Evolutionary conservation across 2,888 invertebrate genomes (phyloP).

Genomic region (Tetragonula carbonaria): DNA sequence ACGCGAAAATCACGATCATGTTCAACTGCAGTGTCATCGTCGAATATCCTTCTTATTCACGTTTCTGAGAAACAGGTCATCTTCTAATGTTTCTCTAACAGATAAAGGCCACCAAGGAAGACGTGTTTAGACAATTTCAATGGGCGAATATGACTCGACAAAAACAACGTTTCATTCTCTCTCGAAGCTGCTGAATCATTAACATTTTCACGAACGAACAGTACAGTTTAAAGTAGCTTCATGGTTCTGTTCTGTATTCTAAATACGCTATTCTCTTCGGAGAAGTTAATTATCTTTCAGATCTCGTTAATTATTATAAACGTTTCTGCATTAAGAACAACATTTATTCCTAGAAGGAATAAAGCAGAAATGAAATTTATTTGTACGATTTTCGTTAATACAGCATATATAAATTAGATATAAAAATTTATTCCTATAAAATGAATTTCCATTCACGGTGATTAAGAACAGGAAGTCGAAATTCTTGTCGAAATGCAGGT

Average conservation of each 20-base stretch:
- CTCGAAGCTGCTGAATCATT: not conserved
- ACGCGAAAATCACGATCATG: constrained; percentile 3
- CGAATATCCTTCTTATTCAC: not conserved
- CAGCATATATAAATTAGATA: not conserved
- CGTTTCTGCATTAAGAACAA: not conserved
- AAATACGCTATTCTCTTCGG: not conserved
- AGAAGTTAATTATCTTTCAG: not conserved
- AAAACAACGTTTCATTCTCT: constrained; percentile 1
- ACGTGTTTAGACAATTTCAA: not conserved
- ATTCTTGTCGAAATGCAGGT: too few species aligned
- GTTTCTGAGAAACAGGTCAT: constrained; percentile 1
- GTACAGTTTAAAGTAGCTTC: not conserved
- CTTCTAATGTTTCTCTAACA: not conserved
- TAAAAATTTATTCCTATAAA: not conserved
- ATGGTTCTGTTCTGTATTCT: not conserved
- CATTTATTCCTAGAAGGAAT: not conserved
- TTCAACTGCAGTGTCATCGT: not conserved
- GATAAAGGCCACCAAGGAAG: not conserved
- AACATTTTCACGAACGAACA: not conserved
- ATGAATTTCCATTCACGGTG: not conserved
- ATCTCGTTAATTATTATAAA: not conserved
- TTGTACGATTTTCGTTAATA: rapidly evolving
- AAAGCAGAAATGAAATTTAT: not conserved
- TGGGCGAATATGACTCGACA: not conserved
- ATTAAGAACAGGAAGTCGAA: not conserved